phyloP scores from a whole-genome alignment of 2,797 vertebrate species.

The Alfaro cultratus region DNA sequence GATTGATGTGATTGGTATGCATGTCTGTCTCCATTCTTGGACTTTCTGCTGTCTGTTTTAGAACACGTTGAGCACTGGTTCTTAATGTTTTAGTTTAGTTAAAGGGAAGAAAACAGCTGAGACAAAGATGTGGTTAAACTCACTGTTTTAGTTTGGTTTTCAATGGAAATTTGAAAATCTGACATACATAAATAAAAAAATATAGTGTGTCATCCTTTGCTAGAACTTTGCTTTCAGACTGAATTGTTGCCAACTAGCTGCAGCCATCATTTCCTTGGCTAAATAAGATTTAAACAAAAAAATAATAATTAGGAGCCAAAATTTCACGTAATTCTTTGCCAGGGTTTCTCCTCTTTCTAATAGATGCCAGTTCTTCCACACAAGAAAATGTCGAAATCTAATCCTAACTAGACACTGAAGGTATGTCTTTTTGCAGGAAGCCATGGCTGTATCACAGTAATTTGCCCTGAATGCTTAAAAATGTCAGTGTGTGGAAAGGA shows the following conservation, averaged over 20 bases:
- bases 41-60: conserved; percentile 23
- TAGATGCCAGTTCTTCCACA: conserved; percentile 41
- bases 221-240: conserved; percentile 46
- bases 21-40: conserved; percentile 16
- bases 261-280: conserved; percentile 48
- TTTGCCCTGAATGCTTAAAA: conserved; percentile 52
- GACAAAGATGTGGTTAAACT: conserved; percentile 33
- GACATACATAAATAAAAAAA: conserved; percentile 29
- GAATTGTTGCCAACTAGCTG: conserved; percentile 44
- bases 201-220: conserved; percentile 28
- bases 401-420: conserved; percentile 34
- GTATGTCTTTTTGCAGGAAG: conserved; percentile 17
- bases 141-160: conserved; percentile 5
- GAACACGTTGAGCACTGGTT: conserved; percentile 9
- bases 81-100: conserved; percentile 24
- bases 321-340: conserved; percentile 39
- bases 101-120: conserved; percentile 30
- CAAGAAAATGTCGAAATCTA: conserved; percentile 38
- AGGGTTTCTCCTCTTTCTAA: conserved; percentile 47
- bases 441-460: conserved; percentile 48
- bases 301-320: conserved; percentile 7
- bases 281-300: conserved; percentile 30
- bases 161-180: conserved; percentile 36
- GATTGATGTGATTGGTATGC: conserved; percentile 12
- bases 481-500: conserved; percentile 42